A percentile compares a stretch with the other conserved stretches of the same genome.
These are phyloP conservation scores for Cervus canadensis DNA, from an alignment of 2,113 vertebrate genomes.

Conservation along the genomic window DNA sequence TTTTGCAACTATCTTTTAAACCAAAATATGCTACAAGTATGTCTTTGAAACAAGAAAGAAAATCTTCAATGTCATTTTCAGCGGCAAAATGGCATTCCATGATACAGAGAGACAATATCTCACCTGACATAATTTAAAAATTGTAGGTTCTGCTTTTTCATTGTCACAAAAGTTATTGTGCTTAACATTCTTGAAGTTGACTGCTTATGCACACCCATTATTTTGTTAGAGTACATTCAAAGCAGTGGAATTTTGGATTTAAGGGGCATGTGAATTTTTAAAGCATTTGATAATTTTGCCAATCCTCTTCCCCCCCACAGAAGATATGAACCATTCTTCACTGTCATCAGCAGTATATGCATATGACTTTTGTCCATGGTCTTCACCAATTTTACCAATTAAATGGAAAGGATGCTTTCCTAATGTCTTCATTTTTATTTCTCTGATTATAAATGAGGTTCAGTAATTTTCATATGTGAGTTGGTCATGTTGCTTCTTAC, in stretches of 20 bases:
- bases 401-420: not conserved
- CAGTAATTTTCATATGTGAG: not conserved
- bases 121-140: not conserved
- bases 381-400: not conserved
- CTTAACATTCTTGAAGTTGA: not conserved
- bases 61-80: not conserved
- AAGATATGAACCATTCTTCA: not conserved
- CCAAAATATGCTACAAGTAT: not conserved
- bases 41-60: not conserved
- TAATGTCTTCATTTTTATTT: not conserved
- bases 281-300: not conserved
- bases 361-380: not conserved
- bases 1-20: not conserved
- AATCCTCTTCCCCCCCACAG: accelerated
- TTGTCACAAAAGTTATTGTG: not conserved
- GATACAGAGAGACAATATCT: not conserved
- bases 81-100: not conserved
- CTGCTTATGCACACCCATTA: not conserved
- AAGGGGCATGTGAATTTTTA: not conserved
- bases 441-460: not conserved
- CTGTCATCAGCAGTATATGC: not conserved
- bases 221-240: not conserved
- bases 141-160: not conserved
- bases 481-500: not conserved
- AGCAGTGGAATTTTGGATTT: not conserved